phyloP scores from a whole-genome alignment of 2,797 vertebrate species.

The Pseudomugil gertrudae region DNA sequence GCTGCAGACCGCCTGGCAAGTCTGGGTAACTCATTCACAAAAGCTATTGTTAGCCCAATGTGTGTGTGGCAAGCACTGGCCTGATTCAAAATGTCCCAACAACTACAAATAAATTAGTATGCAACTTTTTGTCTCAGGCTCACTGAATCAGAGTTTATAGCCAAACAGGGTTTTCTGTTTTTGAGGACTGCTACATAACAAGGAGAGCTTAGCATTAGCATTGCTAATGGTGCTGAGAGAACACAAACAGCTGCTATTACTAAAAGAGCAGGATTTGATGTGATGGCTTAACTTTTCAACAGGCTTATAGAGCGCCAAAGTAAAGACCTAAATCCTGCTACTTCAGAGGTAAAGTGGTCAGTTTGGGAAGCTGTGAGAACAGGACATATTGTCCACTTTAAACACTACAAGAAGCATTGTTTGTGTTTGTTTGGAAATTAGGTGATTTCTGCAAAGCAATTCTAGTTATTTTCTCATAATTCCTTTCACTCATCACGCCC shows the following conservation, averaged over 20 bases:
- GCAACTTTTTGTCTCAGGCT: conserved; percentile 28
- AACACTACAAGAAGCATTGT: not conserved
- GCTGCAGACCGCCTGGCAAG: conserved; percentile 30
- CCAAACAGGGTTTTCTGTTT: conserved; percentile 46
- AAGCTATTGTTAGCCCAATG: conserved; percentile 54
- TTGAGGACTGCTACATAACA: conserved; percentile 25
- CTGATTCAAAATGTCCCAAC: conserved; percentile 56
- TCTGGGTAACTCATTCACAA: conserved; percentile 51
- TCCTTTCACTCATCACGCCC: not conserved
- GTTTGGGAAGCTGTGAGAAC: not conserved
- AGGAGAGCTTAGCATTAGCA: conserved; percentile 35
- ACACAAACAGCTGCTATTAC: conserved; percentile 3
- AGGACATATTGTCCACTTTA: not conserved
- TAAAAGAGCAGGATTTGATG: conserved; percentile 3
- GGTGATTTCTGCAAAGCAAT: not conserved
- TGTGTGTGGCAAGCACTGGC: conserved; percentile 42
- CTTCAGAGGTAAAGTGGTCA: conserved; percentile 3
- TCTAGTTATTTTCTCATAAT: not conserved
- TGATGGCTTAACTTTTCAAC: not conserved
- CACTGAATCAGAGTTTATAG: conserved; percentile 38
- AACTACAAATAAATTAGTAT: conserved; percentile 21
- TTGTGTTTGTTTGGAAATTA: not conserved
- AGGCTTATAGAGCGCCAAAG: not conserved
- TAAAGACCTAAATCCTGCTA: conserved; percentile 6
- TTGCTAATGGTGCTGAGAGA: conserved; percentile 10